These are phyloP conservation scores for Ceratitis capitata DNA, from an alignment of 1,140 invertebrate genomes.

Conservation along the genomic window DNA sequence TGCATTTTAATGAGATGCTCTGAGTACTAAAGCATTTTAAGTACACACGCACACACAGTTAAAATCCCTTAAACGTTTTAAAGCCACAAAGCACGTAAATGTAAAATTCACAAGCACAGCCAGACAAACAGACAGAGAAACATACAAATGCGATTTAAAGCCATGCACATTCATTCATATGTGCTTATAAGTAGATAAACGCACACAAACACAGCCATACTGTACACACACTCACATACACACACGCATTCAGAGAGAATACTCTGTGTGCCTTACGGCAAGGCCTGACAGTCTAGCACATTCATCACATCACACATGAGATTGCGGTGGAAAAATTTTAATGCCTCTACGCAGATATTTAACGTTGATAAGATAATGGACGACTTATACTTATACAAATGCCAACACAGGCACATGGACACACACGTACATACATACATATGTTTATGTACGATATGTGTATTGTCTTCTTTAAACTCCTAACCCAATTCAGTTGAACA, in stretches of 20 bases:
- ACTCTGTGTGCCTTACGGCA: not conserved
- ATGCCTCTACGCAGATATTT: not conserved
- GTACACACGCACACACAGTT: no score
- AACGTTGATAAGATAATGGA: not conserved
- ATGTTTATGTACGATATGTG: not conserved
- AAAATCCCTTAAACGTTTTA: constrained; percentile 20
- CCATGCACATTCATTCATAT: no score
- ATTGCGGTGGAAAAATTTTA: not conserved
- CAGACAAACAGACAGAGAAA: no score
- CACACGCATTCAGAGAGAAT: not conserved
- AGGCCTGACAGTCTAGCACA: not conserved
- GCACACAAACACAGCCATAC: no score
- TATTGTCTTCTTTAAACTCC: not conserved
- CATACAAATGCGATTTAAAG: no score
- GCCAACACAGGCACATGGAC: no score
- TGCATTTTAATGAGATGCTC: not conserved
- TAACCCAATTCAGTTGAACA: not conserved
- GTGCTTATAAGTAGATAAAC: no score
- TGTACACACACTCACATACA: not conserved
- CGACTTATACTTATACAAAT: no score
- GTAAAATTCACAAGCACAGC: not conserved
- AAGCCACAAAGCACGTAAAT: not conserved
- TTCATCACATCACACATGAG: not conserved
- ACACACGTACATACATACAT: no score
- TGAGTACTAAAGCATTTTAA: constrained; percentile 16